phyloP scores from a whole-genome alignment of 2,888 invertebrate genomes.

The Lasioglossum oenotherae region DNA sequence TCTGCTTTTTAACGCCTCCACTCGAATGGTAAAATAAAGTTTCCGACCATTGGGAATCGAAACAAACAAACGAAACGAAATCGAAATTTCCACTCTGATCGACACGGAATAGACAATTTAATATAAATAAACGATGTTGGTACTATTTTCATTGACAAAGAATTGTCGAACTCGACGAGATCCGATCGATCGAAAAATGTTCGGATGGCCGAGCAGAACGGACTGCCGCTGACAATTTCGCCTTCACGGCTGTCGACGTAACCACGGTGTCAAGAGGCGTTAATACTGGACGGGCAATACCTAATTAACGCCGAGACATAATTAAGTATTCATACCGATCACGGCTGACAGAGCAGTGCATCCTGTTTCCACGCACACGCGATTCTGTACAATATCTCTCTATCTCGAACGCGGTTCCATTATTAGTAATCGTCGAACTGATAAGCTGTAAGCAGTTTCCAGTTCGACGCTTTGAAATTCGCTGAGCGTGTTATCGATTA shows the following conservation, averaged over 20 bases:
- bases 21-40: not conserved
- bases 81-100: not conserved
- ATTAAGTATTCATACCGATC: constrained; percentile 56
- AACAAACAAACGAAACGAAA: not conserved
- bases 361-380: constrained; percentile 48
- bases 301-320: constrained; percentile 54
- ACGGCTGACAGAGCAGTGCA: constrained; percentile 36
- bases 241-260: not conserved
- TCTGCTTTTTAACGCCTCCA: not conserved
- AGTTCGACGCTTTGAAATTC: constrained; percentile 62
- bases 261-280: not conserved
- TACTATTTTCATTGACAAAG: not conserved
- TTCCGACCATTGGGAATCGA: not conserved
- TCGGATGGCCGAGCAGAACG: not conserved
- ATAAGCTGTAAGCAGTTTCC: constrained; percentile 69
- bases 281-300: constrained; percentile 5
- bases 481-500: constrained; percentile 62
- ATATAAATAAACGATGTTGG: not conserved
- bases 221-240: not conserved
- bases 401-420: constrained; percentile 38
- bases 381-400: constrained; percentile 57
- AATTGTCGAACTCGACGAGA: not conserved
- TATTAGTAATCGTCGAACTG: constrained; percentile 64
- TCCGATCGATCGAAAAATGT: not conserved
- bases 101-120: not conserved